These are phyloP conservation scores for Hydrotaea cyrtoneurina DNA, from an alignment of 2,888 invertebrate genomes.

Conservation along the genomic window DNA sequence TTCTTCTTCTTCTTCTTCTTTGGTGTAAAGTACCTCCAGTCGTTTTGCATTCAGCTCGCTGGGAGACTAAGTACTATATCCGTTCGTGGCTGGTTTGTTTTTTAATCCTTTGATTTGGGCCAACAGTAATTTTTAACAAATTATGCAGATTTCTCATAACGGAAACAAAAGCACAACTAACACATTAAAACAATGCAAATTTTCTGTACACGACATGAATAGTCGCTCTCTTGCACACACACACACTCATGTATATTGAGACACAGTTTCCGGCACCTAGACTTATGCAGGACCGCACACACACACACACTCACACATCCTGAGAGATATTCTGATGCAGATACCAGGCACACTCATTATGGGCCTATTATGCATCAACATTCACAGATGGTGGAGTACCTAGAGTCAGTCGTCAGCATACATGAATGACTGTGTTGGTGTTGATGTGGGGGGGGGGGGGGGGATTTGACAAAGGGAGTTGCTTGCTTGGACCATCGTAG, in stretches of 20 bases:
- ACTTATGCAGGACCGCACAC: background rate
- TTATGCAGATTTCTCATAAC: slow-evolving; percentile 55
- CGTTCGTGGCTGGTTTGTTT: background rate
- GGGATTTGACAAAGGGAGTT: background rate
- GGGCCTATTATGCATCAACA: slow-evolving; percentile 28
- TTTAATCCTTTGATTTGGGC: slow-evolving; percentile 51
- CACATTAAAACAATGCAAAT: slow-evolving; percentile 53
- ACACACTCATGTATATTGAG: background rate
- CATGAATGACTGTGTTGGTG: too few relatives aligned
- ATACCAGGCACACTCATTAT: slow-evolving; percentile 12
- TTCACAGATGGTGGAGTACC: slow-evolving; percentile 9
- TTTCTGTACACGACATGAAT: slow-evolving; percentile 29
- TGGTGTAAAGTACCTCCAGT: too few relatives aligned
- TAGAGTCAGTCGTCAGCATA: background rate
- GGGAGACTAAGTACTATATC: slow-evolving; percentile 22
- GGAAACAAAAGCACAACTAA: slow-evolving; percentile 54
- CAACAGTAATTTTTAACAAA: slow-evolving; percentile 60
- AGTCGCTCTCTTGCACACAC: background rate
- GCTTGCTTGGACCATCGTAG: background rate
- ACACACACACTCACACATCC: background rate
- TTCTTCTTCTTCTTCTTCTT: too few relatives aligned
- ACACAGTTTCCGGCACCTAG: background rate
- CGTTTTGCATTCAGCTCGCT: background rate
- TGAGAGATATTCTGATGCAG: background rate
- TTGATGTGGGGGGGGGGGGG: too few relatives aligned